phyloP scores from a whole-genome alignment of 1,140 invertebrate genomes.

The Pteromalus puparum region DNA sequence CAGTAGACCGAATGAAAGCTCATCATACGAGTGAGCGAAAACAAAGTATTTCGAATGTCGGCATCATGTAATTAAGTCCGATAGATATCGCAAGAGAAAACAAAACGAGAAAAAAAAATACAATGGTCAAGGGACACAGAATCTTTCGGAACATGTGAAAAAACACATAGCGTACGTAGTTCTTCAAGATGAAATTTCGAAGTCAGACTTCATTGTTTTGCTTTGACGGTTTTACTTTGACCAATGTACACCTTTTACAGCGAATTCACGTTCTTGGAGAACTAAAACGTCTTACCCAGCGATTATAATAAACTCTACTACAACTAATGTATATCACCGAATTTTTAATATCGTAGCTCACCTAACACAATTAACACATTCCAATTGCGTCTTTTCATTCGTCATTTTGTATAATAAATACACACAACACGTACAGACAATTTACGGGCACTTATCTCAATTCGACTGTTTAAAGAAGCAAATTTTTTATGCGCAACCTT shows the following conservation, averaged over 20 bases:
- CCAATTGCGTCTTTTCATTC: slow-evolving; percentile 59
- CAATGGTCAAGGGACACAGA: neutral
- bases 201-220: neutral
- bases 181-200: slow-evolving; percentile 1
- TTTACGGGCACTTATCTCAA: slow-evolving; percentile 1
- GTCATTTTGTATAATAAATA: slow-evolving; percentile 61
- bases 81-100: neutral
- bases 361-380: slow-evolving; percentile 55
- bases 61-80: slow-evolving; percentile 20
- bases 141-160: neutral
- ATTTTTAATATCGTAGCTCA: slow-evolving; percentile 36
- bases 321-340: slow-evolving; percentile 5
- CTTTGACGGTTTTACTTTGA: neutral
- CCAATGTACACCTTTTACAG: neutral
- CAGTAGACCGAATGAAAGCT: slow-evolving; percentile 55
- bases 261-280: slow-evolving; percentile 9
- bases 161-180: neutral
- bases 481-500: slow-evolving; percentile 47
- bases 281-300: slow-evolving; percentile 26
- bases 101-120: neutral
- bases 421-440: slow-evolving; percentile 27
- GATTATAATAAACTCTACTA: slow-evolving; percentile 17
- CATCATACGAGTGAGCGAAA: slow-evolving; percentile 24
- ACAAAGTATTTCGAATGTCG: slow-evolving; percentile 40
- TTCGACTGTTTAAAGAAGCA: slow-evolving; percentile 16